Conservation (phyloP, 2,888 invertebrate genomes). For the Aquatica leii region DNA sequence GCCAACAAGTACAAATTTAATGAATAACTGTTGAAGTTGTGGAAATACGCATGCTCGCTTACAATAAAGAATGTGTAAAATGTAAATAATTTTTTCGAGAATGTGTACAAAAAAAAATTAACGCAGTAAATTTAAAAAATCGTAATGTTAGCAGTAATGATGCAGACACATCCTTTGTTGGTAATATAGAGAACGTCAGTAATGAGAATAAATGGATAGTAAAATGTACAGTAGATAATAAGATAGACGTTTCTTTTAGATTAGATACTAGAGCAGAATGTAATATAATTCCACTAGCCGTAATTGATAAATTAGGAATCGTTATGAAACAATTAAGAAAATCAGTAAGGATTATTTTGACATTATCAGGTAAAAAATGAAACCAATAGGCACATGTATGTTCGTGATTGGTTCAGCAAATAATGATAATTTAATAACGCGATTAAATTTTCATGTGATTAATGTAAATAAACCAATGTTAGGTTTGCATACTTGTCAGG, state of each 20-base stretch:
- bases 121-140: neutral
- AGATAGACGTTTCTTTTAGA: neutral
- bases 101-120: neutral
- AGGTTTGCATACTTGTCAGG: slow-evolving; percentile 7
- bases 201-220: neutral
- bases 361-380: neutral
- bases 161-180: slow-evolving; percentile 1
- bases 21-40: too few species aligned
- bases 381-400: neutral
- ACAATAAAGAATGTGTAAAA: too few species aligned
- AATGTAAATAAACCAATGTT: neutral
- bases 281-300: neutral
- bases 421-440: neutral
- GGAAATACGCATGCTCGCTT: too few species aligned
- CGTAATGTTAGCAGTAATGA: slow-evolving; percentile 15
- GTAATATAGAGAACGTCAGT: neutral
- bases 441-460: neutral
- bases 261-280: neutral
- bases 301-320: neutral
- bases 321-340: neutral
- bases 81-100: neutral
- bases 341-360: neutral
- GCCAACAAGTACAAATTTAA: too few species aligned
- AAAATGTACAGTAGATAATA: neutral
- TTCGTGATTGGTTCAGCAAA: neutral